Evolutionary conservation across 2,113 vertebrate species (phyloP), one percentile per base, ranked within the genome.

Genomic region (Oriolus oriolus): DNA sequence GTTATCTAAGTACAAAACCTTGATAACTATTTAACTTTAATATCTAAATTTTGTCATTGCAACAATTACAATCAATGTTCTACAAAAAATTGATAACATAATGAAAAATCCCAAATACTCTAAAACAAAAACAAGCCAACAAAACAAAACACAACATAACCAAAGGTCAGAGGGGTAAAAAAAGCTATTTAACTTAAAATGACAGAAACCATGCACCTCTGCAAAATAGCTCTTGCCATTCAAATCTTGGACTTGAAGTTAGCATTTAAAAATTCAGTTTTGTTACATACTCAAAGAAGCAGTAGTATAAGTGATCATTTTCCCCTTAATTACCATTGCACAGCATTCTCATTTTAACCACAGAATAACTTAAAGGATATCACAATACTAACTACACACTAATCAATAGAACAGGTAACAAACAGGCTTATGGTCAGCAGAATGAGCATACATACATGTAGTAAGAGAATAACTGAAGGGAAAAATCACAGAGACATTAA

Each of bases 381-480:
- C 1, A 1, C 23, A 82, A 35, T 23, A 79, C 8, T 44, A 33
- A 59, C 31, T 44, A 35, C 11, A 30, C 84, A 47, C 13, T 7
- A 54, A 30, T 41, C n/a, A 77, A 63, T 20, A 79, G 8, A 35
- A 15, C 7, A 54, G 2, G 7, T 37, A 52, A 75, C 13, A 64
- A 68, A 22, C 10, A 81, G 44, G 30, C 28, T 89, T 60, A 54
- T 0, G 39, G 35, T 15, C 65, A 81, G 52, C 8, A 81, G 16
- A 81, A 86, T 0, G 2, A 42, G 31, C 9, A 57, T 2, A 35
- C 14, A 37, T 4, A 44, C 3, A 59, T 2, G 8, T 21, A 44
- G 3, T 22, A 39, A 74, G 10, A 81, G 30, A 90, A 59, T 2
- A 63, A 77, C 70, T 22, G 20, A 82, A 92, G 16, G 10, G 28